These are phyloP conservation scores for Rotaria magnacalcarata DNA, from an alignment of 2,888 invertebrate genomes.

Conservation along the genomic window DNA sequence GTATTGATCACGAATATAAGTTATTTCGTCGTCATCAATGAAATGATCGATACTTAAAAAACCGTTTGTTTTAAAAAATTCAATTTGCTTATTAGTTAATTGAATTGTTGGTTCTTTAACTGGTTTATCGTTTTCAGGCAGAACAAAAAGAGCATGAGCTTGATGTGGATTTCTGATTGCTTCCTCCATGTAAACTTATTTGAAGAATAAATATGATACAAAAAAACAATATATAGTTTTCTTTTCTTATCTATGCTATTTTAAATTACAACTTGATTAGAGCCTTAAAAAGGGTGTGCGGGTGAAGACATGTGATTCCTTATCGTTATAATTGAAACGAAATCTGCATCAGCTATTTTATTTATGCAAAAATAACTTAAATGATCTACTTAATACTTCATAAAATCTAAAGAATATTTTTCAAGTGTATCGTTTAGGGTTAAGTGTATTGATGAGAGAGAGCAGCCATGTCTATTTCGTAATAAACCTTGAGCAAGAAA, in stretches of 20 bases:
- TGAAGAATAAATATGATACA: background rate
- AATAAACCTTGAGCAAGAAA: background rate
- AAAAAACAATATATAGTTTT: background rate
- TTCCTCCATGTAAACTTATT: background rate
- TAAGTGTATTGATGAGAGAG: background rate
- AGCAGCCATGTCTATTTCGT: background rate
- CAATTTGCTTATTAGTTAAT: background rate
- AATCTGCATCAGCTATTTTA: too few species aligned
- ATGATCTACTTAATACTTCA: background rate
- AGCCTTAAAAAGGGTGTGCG: too few species aligned
- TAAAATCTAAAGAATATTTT: too few species aligned
- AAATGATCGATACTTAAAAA: constrained; percentile 13
- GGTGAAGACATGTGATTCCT: background rate
- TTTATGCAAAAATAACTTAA: background rate
- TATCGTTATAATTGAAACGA: background rate
- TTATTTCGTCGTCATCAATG: background rate
- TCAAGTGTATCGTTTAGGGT: too few species aligned
- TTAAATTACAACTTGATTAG: too few species aligned
- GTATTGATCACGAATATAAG: constrained; percentile 27
- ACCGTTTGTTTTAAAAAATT: constrained; percentile 1
- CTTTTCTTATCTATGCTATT: background rate
- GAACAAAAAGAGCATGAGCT: background rate
- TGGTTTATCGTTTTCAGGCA: background rate
- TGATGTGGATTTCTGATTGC: background rate
- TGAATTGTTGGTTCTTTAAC: background rate